A percentile compares a stretch with the other conserved stretches of the same genome.
phyloP scores from a whole-genome alignment of 2,888 invertebrate species.

The Zhengitettix transpicula region DNA sequence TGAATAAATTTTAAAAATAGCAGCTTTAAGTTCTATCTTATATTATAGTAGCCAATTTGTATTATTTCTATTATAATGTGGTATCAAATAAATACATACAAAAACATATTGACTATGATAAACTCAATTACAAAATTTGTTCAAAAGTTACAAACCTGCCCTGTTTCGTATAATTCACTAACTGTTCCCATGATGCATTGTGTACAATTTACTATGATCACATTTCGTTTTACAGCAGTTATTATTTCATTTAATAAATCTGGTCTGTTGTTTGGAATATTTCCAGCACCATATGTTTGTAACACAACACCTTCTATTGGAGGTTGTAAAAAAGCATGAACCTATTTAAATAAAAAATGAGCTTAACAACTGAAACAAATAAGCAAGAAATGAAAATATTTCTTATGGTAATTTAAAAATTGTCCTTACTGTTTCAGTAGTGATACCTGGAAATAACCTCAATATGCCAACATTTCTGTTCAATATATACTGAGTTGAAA shows the following conservation, averaged over 20 bases:
- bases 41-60: no score
- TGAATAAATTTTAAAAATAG: no score
- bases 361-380: background rate
- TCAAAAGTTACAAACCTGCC: slow-evolving; percentile 36
- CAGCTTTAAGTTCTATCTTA: no score
- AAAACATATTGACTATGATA: background rate
- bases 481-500: slow-evolving; percentile 53
- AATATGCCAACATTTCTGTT: slow-evolving; percentile 74
- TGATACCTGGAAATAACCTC: slow-evolving; percentile 83
- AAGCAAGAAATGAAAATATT: background rate
- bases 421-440: slow-evolving; percentile 43
- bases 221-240: slow-evolving; percentile 53
- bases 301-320: slow-evolving; percentile 73
- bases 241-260: slow-evolving; percentile 60
- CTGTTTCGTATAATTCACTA: slow-evolving; percentile 62
- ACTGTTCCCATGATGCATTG: slow-evolving; percentile 80
- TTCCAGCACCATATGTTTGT: slow-evolving; percentile 87
- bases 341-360: slow-evolving; percentile 15
- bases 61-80: no score
- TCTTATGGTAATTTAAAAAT: background rate
- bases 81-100: no score
- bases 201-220: slow-evolving; percentile 81
- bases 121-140: slow-evolving; percentile 16
- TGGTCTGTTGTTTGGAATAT: slow-evolving; percentile 68
- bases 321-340: slow-evolving; percentile 52